Base-by-base conservation (phyloP, 2,797 vertebrate species). In the Hydrophis major region DNA sequence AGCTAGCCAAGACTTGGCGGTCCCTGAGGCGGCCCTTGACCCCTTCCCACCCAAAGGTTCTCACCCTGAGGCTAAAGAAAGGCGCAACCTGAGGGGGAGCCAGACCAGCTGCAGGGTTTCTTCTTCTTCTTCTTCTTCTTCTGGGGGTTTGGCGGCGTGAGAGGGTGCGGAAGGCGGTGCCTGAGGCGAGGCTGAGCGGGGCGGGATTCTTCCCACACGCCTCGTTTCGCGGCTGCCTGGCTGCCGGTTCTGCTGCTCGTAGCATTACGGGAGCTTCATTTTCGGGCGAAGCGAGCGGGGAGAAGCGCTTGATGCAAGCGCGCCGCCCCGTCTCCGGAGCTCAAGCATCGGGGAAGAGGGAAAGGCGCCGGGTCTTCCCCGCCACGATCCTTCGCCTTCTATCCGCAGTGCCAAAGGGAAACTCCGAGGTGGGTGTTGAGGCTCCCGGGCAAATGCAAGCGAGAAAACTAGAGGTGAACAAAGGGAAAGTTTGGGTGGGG, bases 401-500 rank as follows among this genome's bases (percentile, higher is more conserved):
- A 14, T 16, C 61, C 60, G 53, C 63, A 27, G 27, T 32, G 7
- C 66, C 2, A 28, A 6, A 42, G 61, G 28, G 16, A 53, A 83
- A 56, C 63, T 55, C 86, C n/a, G 55, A 53, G 47, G 69, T n/a
- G 74, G 60, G 74, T 14, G 27, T 12, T 55, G 59, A 47, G 4
- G 16, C 32, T 47, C 13, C 28, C 8, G 2, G 16, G 87, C 16
- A 5, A 60, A 16, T 0, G 32, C 28, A 13, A 28, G 8, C 13
- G 83, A 16, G 47, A 12, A 47, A 42, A 42, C 32, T n/a, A 57
- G 56, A 89, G 90, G 87, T 83, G 92, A 88, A 89, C 78, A 78
- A 27, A 89, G 83, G 47, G 83, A 89, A 87, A 90, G 89, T 93
- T 90, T 87, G 89, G 92, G 32, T 32, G 61, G 32, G 89, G 14